phyloP scores from a whole-genome alignment of 1,140 invertebrate genomes.

The Leptinotarsa texana region DNA sequence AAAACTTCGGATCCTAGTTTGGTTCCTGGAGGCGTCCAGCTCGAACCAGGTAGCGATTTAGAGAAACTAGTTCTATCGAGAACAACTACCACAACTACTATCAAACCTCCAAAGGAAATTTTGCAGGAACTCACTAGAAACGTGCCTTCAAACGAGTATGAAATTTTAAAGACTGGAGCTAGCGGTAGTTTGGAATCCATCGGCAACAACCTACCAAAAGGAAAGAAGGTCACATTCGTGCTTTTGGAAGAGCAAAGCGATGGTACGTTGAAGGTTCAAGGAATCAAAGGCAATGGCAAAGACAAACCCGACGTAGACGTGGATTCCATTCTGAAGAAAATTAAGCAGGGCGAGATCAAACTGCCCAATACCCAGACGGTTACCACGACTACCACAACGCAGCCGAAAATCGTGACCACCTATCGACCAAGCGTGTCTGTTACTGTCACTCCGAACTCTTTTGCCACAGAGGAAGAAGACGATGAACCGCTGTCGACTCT shows the following conservation, averaged over 20 bases:
- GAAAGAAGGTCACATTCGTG: constrained; percentile 84
- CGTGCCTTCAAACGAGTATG: constrained; percentile 74
- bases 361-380: constrained; percentile 68
- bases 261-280: constrained; percentile 80
- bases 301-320: constrained; percentile 75
- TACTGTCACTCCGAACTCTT: constrained; percentile 47
- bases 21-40: constrained; percentile 55
- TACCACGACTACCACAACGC: constrained; percentile 48
- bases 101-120: constrained; percentile 60
- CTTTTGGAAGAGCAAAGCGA: constrained; percentile 82
- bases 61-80: constrained; percentile 51
- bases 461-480: constrained; percentile 55
- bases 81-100: constrained; percentile 58
- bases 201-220: constrained; percentile 64
- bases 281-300: constrained; percentile 69
- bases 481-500: constrained; percentile 43
- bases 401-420: constrained; percentile 11
- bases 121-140: constrained; percentile 78
- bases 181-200: constrained; percentile 74
- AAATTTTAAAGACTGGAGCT: constrained; percentile 73
- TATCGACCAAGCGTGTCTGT: constrained; percentile 11
- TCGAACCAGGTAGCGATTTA: constrained; percentile 48
- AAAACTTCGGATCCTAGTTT: constrained; percentile 67
- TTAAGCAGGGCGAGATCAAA: constrained; percentile 80
- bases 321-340: constrained; percentile 77